Conservation (phyloP, 1,140 invertebrate genomes). For the Diuraphis noxia region DNA sequence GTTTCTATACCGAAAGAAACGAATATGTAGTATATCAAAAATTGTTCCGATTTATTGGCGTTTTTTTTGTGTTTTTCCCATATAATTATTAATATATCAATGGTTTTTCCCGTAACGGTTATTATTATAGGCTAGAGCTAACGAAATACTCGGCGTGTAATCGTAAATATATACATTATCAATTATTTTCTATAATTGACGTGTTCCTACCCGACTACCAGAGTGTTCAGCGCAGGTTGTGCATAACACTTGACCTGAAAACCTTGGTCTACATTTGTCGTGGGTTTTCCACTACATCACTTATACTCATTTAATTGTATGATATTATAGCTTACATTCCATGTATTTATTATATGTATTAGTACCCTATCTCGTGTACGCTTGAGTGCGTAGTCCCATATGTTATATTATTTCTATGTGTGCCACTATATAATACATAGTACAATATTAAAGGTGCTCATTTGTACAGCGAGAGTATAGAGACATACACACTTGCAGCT, state of each 20-base stretch:
- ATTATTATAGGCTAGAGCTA: no score
- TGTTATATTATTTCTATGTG: background rate
- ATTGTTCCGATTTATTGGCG: background rate
- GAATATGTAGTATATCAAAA: background rate
- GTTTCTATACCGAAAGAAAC: background rate
- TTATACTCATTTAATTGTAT: background rate
- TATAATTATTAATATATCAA: no score
- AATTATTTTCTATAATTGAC: background rate
- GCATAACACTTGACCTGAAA: background rate
- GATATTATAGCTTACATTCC: background rate
- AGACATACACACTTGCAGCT: background rate
- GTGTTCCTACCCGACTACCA: background rate
- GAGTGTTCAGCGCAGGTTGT: background rate
- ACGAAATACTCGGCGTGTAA: background rate
- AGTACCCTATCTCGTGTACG: background rate
- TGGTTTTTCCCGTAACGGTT: background rate
- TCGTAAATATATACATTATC: background rate
- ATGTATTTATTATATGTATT: background rate
- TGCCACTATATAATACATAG: background rate
- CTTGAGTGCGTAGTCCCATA: background rate
- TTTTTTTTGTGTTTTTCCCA: background rate
- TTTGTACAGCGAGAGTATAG: no score
- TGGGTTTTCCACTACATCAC: background rate
- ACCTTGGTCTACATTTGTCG: background rate
- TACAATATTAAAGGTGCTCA: no score